Percentiles rank a stretch among this genome's conserved stretches.
phyloP scores from a whole-genome alignment of 2,888 invertebrate genomes.

The Limnephilus auricula region DNA sequence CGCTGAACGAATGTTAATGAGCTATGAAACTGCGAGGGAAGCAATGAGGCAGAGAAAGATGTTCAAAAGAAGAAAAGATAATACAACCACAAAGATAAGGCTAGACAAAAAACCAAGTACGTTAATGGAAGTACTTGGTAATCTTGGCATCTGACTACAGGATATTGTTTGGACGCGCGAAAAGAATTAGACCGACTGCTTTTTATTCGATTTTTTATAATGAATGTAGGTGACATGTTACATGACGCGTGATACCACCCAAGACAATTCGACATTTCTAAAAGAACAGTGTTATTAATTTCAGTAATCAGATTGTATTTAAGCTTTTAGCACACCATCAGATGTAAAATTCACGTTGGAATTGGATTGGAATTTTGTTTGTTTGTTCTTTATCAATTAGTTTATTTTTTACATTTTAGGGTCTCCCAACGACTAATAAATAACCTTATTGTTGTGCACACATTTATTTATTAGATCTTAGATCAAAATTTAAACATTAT shows the following conservation, averaged over 20 bases:
- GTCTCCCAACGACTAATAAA: too few species aligned
- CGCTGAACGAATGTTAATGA: conserved; percentile 16
- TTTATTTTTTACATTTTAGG: too few species aligned
- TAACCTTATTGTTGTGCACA: not conserved
- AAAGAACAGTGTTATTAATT: not conserved
- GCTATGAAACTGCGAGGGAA: not conserved
- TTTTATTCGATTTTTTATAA: not conserved
- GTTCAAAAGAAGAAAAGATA: not conserved
- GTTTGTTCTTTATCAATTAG: too few species aligned
- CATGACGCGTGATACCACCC: not conserved
- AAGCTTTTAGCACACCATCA: not conserved
- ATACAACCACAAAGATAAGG: not conserved
- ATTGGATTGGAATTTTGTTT: not conserved
- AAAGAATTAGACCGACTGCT: not conserved
- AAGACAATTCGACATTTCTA: not conserved
- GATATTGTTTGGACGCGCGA: too few species aligned
- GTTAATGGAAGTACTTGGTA: not conserved
- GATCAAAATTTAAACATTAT: not conserved
- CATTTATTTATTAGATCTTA: not conserved
- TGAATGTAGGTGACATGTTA: not conserved
- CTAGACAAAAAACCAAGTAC: not conserved
- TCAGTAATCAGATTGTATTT: not conserved
- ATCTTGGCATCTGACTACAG: not conserved
- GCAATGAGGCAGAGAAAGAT: not conserved
- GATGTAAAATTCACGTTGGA: not conserved